phyloP scores from a whole-genome alignment of 2,797 vertebrate species.

The Odontamblyopus lacepedii region DNA sequence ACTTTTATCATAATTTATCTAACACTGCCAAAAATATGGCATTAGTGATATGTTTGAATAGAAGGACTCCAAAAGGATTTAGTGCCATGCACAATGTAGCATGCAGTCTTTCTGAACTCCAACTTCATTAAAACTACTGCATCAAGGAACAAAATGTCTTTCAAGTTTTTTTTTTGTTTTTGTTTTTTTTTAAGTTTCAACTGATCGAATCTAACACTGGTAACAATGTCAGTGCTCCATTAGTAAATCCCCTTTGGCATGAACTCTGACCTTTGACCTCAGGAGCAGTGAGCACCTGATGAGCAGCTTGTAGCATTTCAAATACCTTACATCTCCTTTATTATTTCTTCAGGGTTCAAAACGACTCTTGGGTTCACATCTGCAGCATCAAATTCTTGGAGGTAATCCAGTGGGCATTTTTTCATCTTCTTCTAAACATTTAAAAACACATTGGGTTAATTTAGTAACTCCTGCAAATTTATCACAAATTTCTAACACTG shows the following conservation, averaged over 20 bases:
- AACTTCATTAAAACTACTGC: slow-evolving; percentile 34
- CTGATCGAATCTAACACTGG: slow-evolving; percentile 14
- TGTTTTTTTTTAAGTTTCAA: not conserved
- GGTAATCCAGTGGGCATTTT: slow-evolving; percentile 76
- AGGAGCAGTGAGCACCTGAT: slow-evolving; percentile 23
- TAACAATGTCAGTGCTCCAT: slow-evolving; percentile 14
- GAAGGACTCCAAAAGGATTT: slow-evolving; percentile 14
- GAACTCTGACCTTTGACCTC: slow-evolving; percentile 18
- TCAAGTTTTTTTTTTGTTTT: not conserved
- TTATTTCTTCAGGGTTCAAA: slow-evolving; percentile 34
- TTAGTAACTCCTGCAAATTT: not conserved
- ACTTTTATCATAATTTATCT: slow-evolving; percentile 1
- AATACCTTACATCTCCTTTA: slow-evolving; percentile 22
- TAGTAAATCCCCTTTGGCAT: slow-evolving; percentile 22
- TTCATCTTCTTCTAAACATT: slow-evolving; percentile 74
- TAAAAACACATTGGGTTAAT: slow-evolving; percentile 9
- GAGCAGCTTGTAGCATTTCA: slow-evolving; percentile 16
- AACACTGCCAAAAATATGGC: slow-evolving; percentile 1
- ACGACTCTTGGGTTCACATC: slow-evolving; percentile 41
- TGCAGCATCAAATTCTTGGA: slow-evolving; percentile 41
- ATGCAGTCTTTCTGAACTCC: slow-evolving; percentile 65
- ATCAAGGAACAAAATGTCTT: slow-evolving; percentile 19
- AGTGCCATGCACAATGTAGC: slow-evolving; percentile 71
- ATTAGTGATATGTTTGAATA: slow-evolving; percentile 3
- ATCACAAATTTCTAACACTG: slow-evolving; percentile 10